Percentiles rank a stretch among this genome's conserved stretches.
phyloP scores from a whole-genome alignment of 2,888 invertebrate species.

The Drosophila mulleri region DNA sequence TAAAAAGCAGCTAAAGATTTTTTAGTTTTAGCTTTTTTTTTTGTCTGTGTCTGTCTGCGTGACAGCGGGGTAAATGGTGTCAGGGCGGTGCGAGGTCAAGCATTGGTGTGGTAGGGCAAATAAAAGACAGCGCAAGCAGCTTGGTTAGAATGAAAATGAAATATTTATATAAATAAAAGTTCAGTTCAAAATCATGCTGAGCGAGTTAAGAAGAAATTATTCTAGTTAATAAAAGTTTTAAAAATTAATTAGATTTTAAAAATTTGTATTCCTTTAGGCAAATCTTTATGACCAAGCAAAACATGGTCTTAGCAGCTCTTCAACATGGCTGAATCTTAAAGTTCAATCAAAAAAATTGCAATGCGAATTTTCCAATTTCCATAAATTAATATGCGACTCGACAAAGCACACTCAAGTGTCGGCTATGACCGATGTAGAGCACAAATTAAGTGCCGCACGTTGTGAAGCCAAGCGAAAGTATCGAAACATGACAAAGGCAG shows the following conservation, averaged over 20 bases:
- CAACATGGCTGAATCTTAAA: background rate
- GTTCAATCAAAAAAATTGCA: background rate
- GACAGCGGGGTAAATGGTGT: slow-evolving; percentile 11
- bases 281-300: too few species aligned
- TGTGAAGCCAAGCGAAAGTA: slow-evolving; percentile 25
- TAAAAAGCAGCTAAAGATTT: slow-evolving; percentile 65
- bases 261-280: too few species aligned
- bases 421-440: slow-evolving; percentile 39
- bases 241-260: too few species aligned
- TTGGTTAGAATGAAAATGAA: slow-evolving; percentile 1
- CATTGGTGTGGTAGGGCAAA: background rate
- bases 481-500: slow-evolving; percentile 30
- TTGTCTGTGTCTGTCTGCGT: too few species aligned
- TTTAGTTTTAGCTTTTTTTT: slow-evolving; percentile 3
- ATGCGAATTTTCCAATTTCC: slow-evolving; percentile 9
- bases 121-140: slow-evolving; percentile 30
- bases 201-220: too few species aligned
- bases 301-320: background rate
- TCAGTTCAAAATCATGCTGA: too few species aligned
- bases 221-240: too few species aligned
- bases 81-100: background rate
- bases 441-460: slow-evolving; percentile 36
- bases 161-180: background rate
- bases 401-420: slow-evolving; percentile 3
- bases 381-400: background rate